Evolutionary conservation across 1,140 invertebrate genomes (phyloP).

Genomic region (Eueides isabella): DNA sequence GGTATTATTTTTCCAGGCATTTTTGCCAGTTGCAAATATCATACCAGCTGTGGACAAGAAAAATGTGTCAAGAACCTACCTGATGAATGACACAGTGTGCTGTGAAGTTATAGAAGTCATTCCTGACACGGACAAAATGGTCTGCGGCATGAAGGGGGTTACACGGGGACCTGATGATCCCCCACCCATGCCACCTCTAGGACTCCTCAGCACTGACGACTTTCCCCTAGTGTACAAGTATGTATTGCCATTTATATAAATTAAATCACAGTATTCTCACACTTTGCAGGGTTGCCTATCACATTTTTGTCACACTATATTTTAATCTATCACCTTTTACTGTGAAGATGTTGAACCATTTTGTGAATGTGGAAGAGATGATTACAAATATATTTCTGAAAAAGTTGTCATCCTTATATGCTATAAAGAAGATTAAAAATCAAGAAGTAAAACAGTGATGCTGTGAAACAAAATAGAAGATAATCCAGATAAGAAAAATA

Average conservation of each 20-base stretch:
- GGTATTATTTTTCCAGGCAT: constrained; percentile 82
- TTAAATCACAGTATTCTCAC: constrained; percentile 52
- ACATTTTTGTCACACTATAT: constrained; percentile 48
- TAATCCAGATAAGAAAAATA: constrained; percentile 7
- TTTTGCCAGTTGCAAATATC: constrained; percentile 86
- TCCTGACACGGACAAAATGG: constrained; percentile 93
- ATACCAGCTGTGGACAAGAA: constrained; percentile 92
- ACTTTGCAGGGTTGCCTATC: constrained; percentile 60
- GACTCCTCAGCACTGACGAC: constrained; percentile 92
- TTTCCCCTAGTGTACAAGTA: constrained; percentile 95
- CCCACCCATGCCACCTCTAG: constrained; percentile 87
- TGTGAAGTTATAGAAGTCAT: constrained; percentile 94
- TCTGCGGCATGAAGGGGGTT: constrained; percentile 92
- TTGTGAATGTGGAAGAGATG: neutral
- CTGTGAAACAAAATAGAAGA: constrained; percentile 8
- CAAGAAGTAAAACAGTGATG: neutral
- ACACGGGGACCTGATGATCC: constrained; percentile 86
- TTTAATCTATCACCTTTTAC: constrained; percentile 48
- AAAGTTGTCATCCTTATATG: neutral
- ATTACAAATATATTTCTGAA: neutral
- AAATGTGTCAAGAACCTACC: constrained; percentile 89
- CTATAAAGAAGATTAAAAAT: constrained; percentile 12
- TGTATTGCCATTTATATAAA: constrained; percentile 65
- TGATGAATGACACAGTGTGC: constrained; percentile 92
- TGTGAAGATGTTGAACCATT: constrained; percentile 39